Conservation (phyloP, 2,888 invertebrate species). For the Adineta ricciae region DNA sequence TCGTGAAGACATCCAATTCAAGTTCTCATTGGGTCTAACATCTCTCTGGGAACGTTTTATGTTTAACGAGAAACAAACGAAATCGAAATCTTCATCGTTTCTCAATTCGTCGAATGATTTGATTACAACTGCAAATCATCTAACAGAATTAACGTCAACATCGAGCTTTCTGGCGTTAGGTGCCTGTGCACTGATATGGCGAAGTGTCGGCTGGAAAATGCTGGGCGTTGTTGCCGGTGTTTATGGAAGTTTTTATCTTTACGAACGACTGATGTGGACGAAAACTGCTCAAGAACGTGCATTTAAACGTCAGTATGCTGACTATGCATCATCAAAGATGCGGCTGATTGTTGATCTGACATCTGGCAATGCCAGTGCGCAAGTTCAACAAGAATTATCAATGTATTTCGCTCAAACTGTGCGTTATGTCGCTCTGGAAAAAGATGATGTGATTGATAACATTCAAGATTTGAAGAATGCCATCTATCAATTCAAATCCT, state of each 20-base stretch:
- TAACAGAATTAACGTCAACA: conserved; percentile 10
- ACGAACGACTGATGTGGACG: conserved; percentile 94
- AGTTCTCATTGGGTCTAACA: conserved; percentile 79
- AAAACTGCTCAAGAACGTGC: conserved; percentile 82
- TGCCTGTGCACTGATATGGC: conserved; percentile 27
- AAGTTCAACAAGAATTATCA: conserved; percentile 32
- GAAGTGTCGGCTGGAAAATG: conserved; percentile 31
- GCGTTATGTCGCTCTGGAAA: conserved; percentile 29
- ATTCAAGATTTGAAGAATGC: conserved; percentile 24
- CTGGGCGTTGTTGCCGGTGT: conserved; percentile 24
- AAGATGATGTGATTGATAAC: conserved; percentile 28
- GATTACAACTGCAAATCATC: not conserved
- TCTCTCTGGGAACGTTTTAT: conserved; percentile 29
- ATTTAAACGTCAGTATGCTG: conserved; percentile 81
- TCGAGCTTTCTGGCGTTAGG: conserved; percentile 26
- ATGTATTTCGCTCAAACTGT: conserved; percentile 32
- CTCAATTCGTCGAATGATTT: not conserved
- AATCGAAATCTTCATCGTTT: not conserved
- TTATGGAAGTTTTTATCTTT: conserved; percentile 71
- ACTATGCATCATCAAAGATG: conserved; percentile 32
- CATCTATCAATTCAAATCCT: not conserved
- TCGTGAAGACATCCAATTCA: conserved; percentile 84
- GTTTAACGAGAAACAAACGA: not conserved
- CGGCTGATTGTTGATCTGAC: conserved; percentile 32
- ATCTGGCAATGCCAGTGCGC: conserved; percentile 32